Evolutionary conservation across 2,888 invertebrate species (phyloP).

Genomic region (Periphyllus acericola): DNA sequence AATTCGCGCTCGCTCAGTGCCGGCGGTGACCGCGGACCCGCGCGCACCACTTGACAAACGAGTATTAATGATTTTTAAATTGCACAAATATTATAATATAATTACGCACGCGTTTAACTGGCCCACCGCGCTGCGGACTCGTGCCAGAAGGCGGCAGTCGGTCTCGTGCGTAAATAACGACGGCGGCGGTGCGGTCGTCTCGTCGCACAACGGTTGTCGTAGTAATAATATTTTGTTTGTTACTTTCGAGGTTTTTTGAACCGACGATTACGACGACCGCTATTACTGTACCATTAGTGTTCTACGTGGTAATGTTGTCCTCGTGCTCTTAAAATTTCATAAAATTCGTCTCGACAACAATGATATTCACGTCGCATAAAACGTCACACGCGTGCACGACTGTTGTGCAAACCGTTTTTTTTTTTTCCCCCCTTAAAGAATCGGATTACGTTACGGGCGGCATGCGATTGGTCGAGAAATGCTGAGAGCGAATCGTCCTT

Average conservation of each 20-base stretch:
- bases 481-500: no score
- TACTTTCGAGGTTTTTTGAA: neutral
- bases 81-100: neutral
- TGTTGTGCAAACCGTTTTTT: no score
- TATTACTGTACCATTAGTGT: no score
- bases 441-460: no score
- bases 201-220: neutral
- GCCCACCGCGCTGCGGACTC: neutral
- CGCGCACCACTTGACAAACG: constrained; percentile 16
- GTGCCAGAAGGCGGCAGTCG: constrained; percentile 5
- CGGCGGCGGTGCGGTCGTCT: no score
- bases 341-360: neutral
- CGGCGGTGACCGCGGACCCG: neutral
- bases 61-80: constrained; percentile 57
- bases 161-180: neutral
- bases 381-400: no score
- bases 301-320: neutral
- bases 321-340: neutral
- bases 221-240: constrained; percentile 23
- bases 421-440: no score
- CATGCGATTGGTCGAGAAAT: no score
- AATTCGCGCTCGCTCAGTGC: neutral
- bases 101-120: neutral
- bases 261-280: neutral
- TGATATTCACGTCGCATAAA: no score